These are phyloP conservation scores for Idaea aversata DNA, from an alignment of 2,888 invertebrate genomes.

Conservation along the genomic window DNA sequence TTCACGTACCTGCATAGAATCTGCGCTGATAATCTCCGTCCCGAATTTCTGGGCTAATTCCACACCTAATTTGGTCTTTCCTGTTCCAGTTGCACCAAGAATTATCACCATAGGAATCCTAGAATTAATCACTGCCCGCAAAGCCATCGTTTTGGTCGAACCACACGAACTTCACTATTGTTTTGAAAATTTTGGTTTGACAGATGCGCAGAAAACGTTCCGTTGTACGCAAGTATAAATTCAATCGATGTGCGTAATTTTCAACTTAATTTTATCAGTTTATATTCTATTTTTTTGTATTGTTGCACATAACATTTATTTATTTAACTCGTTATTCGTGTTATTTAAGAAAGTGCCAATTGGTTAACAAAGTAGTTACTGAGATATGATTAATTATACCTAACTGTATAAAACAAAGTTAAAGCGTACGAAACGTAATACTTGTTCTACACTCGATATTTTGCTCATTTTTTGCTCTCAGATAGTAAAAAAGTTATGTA, in stretches of 20 bases:
- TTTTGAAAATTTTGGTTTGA: conserved; percentile 46
- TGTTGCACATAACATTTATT: no score
- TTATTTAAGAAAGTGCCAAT: no score
- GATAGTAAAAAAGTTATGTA: no score
- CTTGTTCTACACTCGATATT: no score
- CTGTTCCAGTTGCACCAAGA: conserved; percentile 97
- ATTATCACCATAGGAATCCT: conserved; percentile 90
- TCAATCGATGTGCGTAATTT: neutral
- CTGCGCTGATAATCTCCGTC: conserved; percentile 97
- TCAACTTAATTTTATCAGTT: neutral
- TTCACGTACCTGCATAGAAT: conserved; percentile 96
- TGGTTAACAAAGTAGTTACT: no score
- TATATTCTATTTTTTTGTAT: neutral
- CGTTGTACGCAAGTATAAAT: conserved; percentile 8
- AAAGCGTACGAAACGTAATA: no score
- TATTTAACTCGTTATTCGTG: no score
- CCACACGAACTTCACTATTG: conserved; percentile 70
- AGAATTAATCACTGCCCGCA: conserved; percentile 60
- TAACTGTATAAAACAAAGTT: no score
- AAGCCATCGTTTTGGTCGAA: conserved; percentile 56
- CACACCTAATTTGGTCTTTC: conserved; percentile 97
- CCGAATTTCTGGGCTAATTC: conserved; percentile 92
- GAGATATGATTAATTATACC: no score
- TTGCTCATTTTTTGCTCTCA: no score
- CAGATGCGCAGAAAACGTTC: conserved; percentile 10